These are phyloP conservation scores for Hypomecis punctinalis DNA, from an alignment of 2,888 invertebrate species.

Conservation along the genomic window DNA sequence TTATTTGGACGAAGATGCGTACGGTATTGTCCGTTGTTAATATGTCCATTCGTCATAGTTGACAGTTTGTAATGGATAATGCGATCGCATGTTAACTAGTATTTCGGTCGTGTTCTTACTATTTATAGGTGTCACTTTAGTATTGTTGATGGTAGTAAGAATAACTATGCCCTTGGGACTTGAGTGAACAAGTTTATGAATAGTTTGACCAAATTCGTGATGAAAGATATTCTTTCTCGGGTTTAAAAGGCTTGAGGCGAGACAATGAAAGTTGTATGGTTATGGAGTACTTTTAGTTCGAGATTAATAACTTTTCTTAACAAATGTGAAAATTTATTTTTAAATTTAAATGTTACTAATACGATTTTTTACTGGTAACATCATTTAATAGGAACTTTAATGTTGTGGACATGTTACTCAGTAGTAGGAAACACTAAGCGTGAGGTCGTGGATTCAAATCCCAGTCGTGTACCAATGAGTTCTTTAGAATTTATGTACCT, in stretches of 20 bases:
- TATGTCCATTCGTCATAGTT: conserved; percentile 73
- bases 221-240: conserved; percentile 21
- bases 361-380: no score
- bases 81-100: conserved; percentile 61
- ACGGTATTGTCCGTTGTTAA: conserved; percentile 66
- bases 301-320: not conserved
- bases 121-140: conserved; percentile 42
- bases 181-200: conserved; percentile 39
- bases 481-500: no score
- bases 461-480: no score
- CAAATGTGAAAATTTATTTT: not conserved
- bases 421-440: no score
- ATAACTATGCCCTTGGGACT: conserved; percentile 37
- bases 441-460: no score
- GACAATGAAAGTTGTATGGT: conserved; percentile 22
- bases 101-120: conserved; percentile 43
- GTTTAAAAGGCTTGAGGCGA: conserved; percentile 24
- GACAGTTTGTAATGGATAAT: conserved; percentile 75
- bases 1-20: conserved; percentile 39
- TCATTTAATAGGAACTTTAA: no score
- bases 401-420: no score
- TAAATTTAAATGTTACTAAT: no score
- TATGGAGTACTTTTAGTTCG: not conserved
- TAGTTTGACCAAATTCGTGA: conserved; percentile 33
- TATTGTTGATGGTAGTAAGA: conserved; percentile 39